Evolutionary conservation across 2,888 invertebrate species (phyloP).

Genomic region (Himalopsyche anomala): DNA sequence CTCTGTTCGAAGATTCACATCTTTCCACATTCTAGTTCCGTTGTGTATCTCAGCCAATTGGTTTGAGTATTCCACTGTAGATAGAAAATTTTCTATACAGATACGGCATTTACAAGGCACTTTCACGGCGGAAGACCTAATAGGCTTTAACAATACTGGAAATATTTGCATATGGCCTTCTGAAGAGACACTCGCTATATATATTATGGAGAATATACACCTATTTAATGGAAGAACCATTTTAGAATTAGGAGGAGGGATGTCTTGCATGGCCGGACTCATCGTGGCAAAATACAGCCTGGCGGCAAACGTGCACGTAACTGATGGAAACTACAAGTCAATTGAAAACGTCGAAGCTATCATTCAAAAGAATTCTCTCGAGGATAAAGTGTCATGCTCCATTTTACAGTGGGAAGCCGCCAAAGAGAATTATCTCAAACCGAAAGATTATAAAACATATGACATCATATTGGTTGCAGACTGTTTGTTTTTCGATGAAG

Average conservation of each 20-base stretch:
- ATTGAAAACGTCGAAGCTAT: slow-evolving; percentile 84
- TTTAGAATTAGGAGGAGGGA: slow-evolving; percentile 89
- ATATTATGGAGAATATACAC: slow-evolving; percentile 80
- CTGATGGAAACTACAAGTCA: slow-evolving; percentile 87
- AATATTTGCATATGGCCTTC: slow-evolving; percentile 89
- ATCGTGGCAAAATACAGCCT: slow-evolving; percentile 82
- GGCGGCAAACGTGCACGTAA: slow-evolving; percentile 81
- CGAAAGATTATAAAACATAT: slow-evolving; percentile 73
- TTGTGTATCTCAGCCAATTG: slow-evolving; percentile 73
- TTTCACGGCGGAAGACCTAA: slow-evolving; percentile 83
- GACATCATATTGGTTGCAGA: slow-evolving; percentile 87
- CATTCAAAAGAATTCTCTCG: slow-evolving; percentile 80
- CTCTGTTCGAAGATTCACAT: slow-evolving; percentile 78
- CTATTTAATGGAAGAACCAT: slow-evolving; percentile 82
- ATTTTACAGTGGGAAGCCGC: slow-evolving; percentile 77
- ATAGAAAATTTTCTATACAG: slow-evolving; percentile 75
- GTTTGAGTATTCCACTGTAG: slow-evolving; percentile 79
- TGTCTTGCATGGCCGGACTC: slow-evolving; percentile 89
- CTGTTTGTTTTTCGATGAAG: slow-evolving; percentile 87
- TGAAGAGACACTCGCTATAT: slow-evolving; percentile 85
- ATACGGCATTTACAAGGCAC: slow-evolving; percentile 79
- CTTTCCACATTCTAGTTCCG: slow-evolving; percentile 76
- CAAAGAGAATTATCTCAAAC: slow-evolving; percentile 68
- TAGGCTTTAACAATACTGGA: slow-evolving; percentile 90
- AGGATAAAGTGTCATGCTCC: slow-evolving; percentile 67